Conservation (phyloP, 2,888 invertebrate genomes). For the Sphaeridia pumilis region DNA sequence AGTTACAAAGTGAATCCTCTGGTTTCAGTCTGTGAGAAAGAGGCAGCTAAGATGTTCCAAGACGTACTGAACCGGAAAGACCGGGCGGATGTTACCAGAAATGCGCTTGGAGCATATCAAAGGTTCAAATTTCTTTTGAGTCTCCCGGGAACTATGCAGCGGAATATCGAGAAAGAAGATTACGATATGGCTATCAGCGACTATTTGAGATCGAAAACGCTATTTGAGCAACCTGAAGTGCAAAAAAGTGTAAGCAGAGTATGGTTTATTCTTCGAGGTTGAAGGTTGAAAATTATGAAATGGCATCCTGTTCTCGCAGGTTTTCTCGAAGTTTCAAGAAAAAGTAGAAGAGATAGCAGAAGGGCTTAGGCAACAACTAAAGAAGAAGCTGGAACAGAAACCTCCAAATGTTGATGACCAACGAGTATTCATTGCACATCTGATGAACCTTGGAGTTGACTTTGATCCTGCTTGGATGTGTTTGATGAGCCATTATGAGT, state of each 20-base stretch:
- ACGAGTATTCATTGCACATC: conserved; percentile 42
- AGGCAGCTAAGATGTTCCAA: conserved; percentile 84
- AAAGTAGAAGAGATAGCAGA: conserved; percentile 85
- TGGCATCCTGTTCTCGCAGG: too few species aligned
- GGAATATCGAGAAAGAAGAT: conserved; percentile 84
- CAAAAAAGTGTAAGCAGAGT: conserved; percentile 61
- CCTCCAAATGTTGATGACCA: conserved; percentile 44
- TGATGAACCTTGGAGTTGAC: conserved; percentile 59
- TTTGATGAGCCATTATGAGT: conserved; percentile 68
- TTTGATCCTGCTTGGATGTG: conserved; percentile 97
- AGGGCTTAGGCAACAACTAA: conserved; percentile 65
- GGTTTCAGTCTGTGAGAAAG: conserved; percentile 72
- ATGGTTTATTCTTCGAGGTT: too few species aligned
- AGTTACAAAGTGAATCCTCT: too few species aligned
- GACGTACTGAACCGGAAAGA: conserved; percentile 86
- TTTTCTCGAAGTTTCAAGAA: conserved; percentile 73
- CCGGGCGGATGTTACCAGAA: conserved; percentile 88
- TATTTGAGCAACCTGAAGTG: conserved; percentile 70
- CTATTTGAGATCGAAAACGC: conserved; percentile 86
- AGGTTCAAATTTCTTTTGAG: conserved; percentile 93
- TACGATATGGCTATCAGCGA: conserved; percentile 97
- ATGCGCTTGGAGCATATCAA: conserved; percentile 81
- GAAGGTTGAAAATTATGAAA: too few species aligned
- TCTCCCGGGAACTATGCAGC: conserved; percentile 84
- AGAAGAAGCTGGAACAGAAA: conserved; percentile 73